Percentiles rank a stretch among this genome's conserved stretches.
phyloP scores from a whole-genome alignment of 2,797 vertebrate species.

The Setipinna tenuifilis region DNA sequence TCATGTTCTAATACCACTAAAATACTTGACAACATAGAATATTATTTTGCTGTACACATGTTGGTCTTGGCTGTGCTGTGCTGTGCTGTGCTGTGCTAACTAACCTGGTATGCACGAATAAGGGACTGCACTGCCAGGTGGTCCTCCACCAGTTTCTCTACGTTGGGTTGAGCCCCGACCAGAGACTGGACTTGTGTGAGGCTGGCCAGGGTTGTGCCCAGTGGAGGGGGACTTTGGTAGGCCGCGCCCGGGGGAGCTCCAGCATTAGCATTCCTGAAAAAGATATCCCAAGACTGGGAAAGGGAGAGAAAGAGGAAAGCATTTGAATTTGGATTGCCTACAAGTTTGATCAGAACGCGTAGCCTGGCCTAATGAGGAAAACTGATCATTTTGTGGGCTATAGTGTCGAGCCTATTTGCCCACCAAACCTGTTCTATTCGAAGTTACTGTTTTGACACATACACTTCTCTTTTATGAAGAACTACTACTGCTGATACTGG shows the following conservation, averaged over 20 bases:
- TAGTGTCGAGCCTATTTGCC: too few species aligned
- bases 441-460: too few species aligned
- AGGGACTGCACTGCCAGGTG: constrained; percentile 97
- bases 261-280: constrained; percentile 94
- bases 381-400: too few species aligned
- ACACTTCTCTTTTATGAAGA: too few species aligned
- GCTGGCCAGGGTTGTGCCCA: constrained; percentile 77
- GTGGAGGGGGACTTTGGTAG: constrained; percentile 91
- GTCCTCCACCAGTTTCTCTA: constrained; percentile 97
- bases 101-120: constrained; percentile 97
- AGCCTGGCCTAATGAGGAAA: too few species aligned
- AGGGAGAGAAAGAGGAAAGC: neutral
- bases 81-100: neutral
- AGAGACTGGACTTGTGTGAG: constrained; percentile 83
- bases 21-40: neutral
- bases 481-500: too few species aligned
- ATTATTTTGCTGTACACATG: neutral
- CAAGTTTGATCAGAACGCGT: too few species aligned
- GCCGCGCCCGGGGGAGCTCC: constrained; percentile 91
- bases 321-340: too few species aligned
- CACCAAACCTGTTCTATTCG: too few species aligned
- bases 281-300: constrained; percentile 93
- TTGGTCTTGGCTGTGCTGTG: neutral
- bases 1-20: constrained; percentile 63
- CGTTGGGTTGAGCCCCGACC: constrained; percentile 86